A percentile compares a stretch with the other conserved stretches of the same genome.
Evolutionary conservation across 2,888 invertebrate species (phyloP).

Genomic region (Xiphydria camelus): DNA sequence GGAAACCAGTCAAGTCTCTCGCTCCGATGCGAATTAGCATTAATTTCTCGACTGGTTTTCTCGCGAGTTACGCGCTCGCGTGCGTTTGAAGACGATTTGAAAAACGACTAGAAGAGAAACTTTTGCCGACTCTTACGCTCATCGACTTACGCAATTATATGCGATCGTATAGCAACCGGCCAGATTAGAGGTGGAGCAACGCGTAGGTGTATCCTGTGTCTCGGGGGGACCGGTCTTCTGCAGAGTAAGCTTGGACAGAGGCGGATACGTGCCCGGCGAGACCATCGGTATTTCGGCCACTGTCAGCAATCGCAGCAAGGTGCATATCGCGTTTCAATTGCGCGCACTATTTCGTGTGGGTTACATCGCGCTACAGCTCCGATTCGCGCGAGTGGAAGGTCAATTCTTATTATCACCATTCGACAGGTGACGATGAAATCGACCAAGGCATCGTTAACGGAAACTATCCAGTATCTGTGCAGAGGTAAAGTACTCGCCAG

Average conservation of each 20-base stretch:
- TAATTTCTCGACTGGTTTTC: too few species aligned
- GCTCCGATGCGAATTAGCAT: too few species aligned
- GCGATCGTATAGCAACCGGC: constrained; percentile 78
- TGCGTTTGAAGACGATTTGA: too few species aligned
- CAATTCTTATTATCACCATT: neutral
- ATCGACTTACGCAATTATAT: too few species aligned
- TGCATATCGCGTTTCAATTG: constrained; percentile 50
- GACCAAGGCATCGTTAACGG: constrained; percentile 84
- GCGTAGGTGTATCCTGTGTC: constrained; percentile 84
- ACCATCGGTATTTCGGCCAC: constrained; percentile 85
- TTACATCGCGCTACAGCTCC: neutral
- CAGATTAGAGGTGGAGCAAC: constrained; percentile 89
- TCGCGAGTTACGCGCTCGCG: too few species aligned
- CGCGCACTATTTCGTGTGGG: neutral
- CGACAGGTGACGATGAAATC: constrained; percentile 70
- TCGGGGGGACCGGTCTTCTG: constrained; percentile 87
- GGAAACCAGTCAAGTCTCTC: too few species aligned
- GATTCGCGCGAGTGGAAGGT: neutral
- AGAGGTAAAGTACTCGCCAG: constrained; percentile 84
- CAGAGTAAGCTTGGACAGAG: constrained; percentile 83
- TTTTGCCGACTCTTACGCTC: too few species aligned
- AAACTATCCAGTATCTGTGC: constrained; percentile 88
- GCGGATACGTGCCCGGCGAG: constrained; percentile 94
- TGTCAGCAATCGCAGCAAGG: constrained; percentile 82
- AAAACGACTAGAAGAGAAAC: neutral